Conservation (phyloP, 2,797 vertebrate species). For the Labroides dimidiatus region DNA sequence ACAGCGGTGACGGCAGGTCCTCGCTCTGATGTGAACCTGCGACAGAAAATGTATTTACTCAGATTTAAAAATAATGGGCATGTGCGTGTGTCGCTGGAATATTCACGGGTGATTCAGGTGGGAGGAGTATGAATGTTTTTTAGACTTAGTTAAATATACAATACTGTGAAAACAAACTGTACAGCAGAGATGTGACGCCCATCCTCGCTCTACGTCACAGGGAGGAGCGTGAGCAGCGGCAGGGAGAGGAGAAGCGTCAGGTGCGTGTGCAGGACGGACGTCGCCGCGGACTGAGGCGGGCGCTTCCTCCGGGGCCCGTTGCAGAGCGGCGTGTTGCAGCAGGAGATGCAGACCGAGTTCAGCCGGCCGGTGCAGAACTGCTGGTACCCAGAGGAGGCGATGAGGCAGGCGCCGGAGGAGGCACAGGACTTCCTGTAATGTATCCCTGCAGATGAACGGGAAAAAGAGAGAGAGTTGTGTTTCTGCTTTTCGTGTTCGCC, state of each 20-base stretch:
- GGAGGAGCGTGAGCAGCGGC: conserved; percentile 36
- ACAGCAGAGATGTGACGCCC: background rate
- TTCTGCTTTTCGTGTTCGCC: background rate
- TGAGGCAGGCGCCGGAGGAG: conserved; percentile 94
- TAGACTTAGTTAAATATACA: background rate
- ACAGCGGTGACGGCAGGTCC: background rate
- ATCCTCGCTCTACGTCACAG: conserved; percentile 46
- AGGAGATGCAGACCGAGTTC: conserved; percentile 98
- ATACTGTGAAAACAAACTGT: conserved; percentile 22
- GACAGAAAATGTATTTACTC: background rate
- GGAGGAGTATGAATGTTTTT: background rate
- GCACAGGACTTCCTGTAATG: conserved; percentile 98
- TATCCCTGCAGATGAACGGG: conserved; percentile 80
- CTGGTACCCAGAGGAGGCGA: conserved; percentile 96
- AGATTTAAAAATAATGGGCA: background rate
- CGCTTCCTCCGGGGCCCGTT: conserved; percentile 92
- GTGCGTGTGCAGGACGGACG: conserved; percentile 29
- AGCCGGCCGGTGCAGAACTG: conserved; percentile 96
- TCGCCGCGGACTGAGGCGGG: conserved; percentile 68
- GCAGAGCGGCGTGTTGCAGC: conserved; percentile 97
- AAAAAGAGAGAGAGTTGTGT: too few species aligned
- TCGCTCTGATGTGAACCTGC: conserved; percentile 9
- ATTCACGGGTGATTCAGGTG: background rate
- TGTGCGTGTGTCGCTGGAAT: background rate
- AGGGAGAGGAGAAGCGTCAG: conserved; percentile 43